Evolutionary conservation across 2,113 vertebrate species (phyloP).

Genomic region (Ceyx cyanopectus): DNA sequence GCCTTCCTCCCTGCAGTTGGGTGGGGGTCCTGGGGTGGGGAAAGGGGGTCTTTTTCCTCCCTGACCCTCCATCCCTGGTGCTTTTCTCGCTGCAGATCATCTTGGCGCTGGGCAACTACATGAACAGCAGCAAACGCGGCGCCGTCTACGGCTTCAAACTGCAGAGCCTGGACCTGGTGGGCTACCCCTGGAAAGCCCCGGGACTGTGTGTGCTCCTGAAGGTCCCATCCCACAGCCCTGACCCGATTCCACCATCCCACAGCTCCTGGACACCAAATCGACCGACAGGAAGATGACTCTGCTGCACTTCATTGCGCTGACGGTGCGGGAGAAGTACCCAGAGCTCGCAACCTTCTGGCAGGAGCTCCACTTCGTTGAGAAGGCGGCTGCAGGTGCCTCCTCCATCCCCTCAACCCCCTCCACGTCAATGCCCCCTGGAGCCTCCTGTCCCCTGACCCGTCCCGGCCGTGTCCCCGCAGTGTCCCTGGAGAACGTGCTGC

Average conservation of each 20-base stretch:
- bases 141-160: slow-evolving; percentile 91
- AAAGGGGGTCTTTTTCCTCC: neutral
- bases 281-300: slow-evolving; percentile 96
- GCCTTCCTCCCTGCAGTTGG: fast-evolving
- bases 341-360: slow-evolving; percentile 92
- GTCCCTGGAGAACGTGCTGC: slow-evolving; percentile 94
- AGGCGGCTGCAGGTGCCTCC: slow-evolving; percentile 89
- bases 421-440: neutral
- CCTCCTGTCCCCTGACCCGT: neutral
- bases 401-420: fast-evolving
- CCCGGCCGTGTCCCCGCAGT: slow-evolving; percentile 72
- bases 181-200: neutral
- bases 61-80: neutral
- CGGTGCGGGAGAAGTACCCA: slow-evolving; percentile 92
- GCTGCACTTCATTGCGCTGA: slow-evolving; percentile 94
- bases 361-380: slow-evolving; percentile 96
- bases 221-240: neutral
- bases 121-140: slow-evolving; percentile 98
- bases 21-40: neutral
- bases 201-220: fast-evolving
- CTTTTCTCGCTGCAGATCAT: slow-evolving; percentile 85
- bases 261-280: slow-evolving; percentile 98
- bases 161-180: slow-evolving; percentile 78
- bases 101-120: slow-evolving; percentile 95
- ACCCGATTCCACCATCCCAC: neutral